phyloP scores from a whole-genome alignment of 2,113 vertebrate genomes.

The Dissostichus mawsoni region DNA sequence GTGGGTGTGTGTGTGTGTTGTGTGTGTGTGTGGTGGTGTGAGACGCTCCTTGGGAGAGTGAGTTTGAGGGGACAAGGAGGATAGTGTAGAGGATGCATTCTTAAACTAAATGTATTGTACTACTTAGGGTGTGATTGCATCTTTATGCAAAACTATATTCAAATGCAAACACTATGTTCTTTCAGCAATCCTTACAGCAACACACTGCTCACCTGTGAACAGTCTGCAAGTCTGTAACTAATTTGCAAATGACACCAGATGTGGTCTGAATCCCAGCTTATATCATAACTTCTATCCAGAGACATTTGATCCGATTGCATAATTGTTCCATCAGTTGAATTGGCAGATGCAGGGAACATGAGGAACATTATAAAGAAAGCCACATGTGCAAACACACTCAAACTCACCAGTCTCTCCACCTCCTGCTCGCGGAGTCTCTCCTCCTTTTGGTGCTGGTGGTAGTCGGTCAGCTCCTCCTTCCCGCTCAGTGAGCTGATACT shows the following conservation, averaged over 20 bases:
- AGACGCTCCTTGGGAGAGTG: conserved; percentile 62
- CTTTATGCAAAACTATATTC: neutral
- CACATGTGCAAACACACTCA: conserved; percentile 8
- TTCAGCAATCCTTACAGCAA: neutral
- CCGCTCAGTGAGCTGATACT: conserved; percentile 96
- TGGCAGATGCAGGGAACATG: neutral
- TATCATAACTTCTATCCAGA: neutral
- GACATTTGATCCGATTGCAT: neutral
- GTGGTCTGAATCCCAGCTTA: neutral
- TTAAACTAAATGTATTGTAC: conserved; percentile 8
- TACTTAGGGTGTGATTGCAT: neutral
- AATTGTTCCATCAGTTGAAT: neutral
- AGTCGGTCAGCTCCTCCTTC: conserved; percentile 94
- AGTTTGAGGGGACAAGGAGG: conserved; percentile 44
- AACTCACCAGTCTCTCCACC: conserved; percentile 95
- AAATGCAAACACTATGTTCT: neutral
- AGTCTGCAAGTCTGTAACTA: neutral
- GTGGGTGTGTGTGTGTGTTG: neutral
- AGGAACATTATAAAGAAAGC: neutral
- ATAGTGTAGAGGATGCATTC: conserved; percentile 35
- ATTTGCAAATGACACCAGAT: conserved; percentile 5
- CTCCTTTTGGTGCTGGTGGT: conserved; percentile 93
- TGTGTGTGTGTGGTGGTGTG: conserved; percentile 38
- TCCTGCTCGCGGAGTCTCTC: conserved; percentile 96
- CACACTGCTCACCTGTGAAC: neutral